Conservation (phyloP, 2,797 vertebrate species). For the Sternarchorhynchus goeldii region DNA sequence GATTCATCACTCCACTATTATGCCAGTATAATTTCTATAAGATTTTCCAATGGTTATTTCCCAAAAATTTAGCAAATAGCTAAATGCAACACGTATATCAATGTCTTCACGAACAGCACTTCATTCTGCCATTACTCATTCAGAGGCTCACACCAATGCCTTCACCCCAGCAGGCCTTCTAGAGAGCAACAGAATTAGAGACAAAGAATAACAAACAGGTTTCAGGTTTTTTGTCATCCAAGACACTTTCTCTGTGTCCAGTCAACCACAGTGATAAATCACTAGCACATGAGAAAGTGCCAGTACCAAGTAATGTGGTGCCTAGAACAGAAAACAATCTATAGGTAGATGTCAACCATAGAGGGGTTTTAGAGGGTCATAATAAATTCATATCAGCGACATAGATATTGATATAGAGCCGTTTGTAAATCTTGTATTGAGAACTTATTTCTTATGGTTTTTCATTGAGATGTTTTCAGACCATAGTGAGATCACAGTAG, state of each 20-base stretch:
- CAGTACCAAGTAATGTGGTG: constrained; percentile 15
- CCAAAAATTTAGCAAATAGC: not conserved
- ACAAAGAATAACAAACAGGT: not conserved
- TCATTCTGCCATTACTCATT: not conserved
- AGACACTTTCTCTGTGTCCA: not conserved
- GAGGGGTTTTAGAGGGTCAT: not conserved
- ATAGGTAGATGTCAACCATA: not conserved
- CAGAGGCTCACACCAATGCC: not conserved
- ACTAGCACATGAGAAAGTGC: not conserved
- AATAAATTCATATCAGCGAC: not conserved
- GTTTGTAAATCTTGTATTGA: too few species aligned
- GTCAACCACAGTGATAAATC: not conserved
- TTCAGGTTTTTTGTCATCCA: constrained; percentile 6
- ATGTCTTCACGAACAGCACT: not conserved
- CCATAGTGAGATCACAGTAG: not conserved
- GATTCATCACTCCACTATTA: too few species aligned
- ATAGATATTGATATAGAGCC: too few species aligned
- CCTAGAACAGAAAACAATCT: constrained; percentile 10
- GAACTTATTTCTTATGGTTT: too few species aligned
- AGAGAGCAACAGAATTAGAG: not conserved
- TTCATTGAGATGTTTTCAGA: too few species aligned
- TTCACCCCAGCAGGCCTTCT: not conserved
- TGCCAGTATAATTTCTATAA: too few species aligned
- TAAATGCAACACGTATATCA: not conserved
- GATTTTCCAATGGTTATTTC: not conserved